These are phyloP conservation scores for Sycon ciliatum DNA, from an alignment of 37 sponge, comb jelly and placozoan species.

Conservation along the genomic window DNA sequence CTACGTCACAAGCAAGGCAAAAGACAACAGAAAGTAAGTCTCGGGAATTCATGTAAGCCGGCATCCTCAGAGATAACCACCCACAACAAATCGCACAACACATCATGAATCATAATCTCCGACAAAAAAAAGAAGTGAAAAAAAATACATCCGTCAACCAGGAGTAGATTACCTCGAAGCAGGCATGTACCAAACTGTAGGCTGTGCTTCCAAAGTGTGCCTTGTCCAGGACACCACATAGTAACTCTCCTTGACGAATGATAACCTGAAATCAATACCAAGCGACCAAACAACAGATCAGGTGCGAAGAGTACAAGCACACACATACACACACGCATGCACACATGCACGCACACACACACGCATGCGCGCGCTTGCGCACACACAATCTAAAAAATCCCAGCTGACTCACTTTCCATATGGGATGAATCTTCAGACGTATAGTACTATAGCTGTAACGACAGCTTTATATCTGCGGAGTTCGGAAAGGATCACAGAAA, in stretches of 20 bases:
- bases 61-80: not conserved
- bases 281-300: not conserved
- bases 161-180: conserved; percentile 56
- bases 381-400: no score
- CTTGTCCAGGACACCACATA: conserved; percentile 93
- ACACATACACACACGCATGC: no score
- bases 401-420: no score
- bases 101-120: not conserved
- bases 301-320: no score
- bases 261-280: conserved; percentile 49
- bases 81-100: not conserved
- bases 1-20: conserved; percentile 21
- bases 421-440: no score
- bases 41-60: not conserved
- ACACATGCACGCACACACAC: no score
- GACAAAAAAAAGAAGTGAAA: no score
- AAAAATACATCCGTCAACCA: no score
- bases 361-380: no score
- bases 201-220: conserved; percentile 84
- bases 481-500: no score
- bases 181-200: conserved; percentile 82
- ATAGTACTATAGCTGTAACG: no score
- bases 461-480: no score
- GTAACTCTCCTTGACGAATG: conserved; percentile 70
- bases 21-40: not conserved